Evolutionary conservation across 2,113 vertebrate genomes (phyloP), one percentile per base, ranked within the genome.

Genomic region (Mohoua ochrocephala): DNA sequence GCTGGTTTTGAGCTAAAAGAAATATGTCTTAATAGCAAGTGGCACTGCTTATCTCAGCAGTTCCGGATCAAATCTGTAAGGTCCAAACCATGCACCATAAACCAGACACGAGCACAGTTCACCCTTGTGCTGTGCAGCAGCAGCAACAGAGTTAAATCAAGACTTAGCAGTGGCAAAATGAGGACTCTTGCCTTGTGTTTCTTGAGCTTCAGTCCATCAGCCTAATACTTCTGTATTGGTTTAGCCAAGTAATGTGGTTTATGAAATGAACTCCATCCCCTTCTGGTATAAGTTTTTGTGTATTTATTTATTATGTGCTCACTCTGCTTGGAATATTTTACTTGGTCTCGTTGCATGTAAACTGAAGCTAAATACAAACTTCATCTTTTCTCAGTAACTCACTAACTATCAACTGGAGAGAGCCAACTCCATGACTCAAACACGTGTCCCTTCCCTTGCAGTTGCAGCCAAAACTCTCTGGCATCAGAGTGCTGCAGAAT

Each of bases 361-460:
- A 92, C 87, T 93, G 78, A 93, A 93, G 74, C 87, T 93, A 93
- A 97, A 91, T 77, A 95, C 83, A 67, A 91, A 84, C 86, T 97
- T 77, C 84, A 89, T 95, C 83, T 96, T 85, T 90, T 94, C 93
- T 95, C 89, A 80, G 93, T 90, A 94, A 97, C 85, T 97, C 87
- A 16, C 94, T 91, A 50, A 88, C 82, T 93, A 80, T 97, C 84
- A 91, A 68, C 65, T 31, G 53, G 78, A 67, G 80, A 95, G 91
- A 95, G 95, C 97, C 96, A 97, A 91, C 82, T 95, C 84, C 88
- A 95, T 97, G 94, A 96, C 95, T 97, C 96, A 96, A 91, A 94
- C 91, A 95, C 24, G 63, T 95, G 93, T 88, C 93, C 93, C 95
- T 87, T 94, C 87, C 87, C 75, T 86, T 63, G 42, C 63, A 82